Base-by-base conservation (phyloP, 2,113 vertebrate genomes). In the Mesitornis unicolor region DNA sequence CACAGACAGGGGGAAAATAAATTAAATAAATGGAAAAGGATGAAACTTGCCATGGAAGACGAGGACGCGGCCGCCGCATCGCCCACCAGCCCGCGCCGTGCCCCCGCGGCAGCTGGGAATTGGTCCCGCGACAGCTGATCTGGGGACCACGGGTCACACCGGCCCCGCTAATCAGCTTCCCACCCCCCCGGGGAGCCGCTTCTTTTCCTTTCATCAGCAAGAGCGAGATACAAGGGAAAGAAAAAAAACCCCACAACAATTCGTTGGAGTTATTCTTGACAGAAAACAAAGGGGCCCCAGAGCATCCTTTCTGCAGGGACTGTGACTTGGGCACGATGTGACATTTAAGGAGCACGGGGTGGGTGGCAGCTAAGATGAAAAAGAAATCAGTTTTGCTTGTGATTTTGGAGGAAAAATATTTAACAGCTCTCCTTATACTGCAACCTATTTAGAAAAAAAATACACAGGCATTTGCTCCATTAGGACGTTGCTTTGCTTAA, bases 1-100 rank as follows among this genome's bases (percentile, higher is more conserved):
- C 50, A 78, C 25, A 7, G 36, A 4, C 15, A 4, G 16, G 7
- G 6, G 9, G 3, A 2, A 9, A 13, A 13, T 5, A 18, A 18
- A 22, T 26, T 18, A 16, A 22, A 11, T 26, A 7, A 43, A 18
- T 21, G 9, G 11, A 36, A 28, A 25, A 2, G 9, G 8, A 8
- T 4, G 24, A 36, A 80, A 51, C 38, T 82, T 47, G 15, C 50
- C 24, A 10, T 12, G 17, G 70, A 53, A 28, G 38, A 19, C 0
- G 1, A 13, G 0, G 1, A 6, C 0, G 4, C 8, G 64, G 48
- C 63, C 59, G 5, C 51, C 2, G 2, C n/a, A 88, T 79, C 42
- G 40, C 63, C 6, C 25, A 18, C 50, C 63, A 7, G 60, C 36
- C 48, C 3, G 6, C 5, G n/a, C 64, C 8, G 1, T 28, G 71